Evolutionary conservation across 1,140 invertebrate species (phyloP).

Genomic region (Pararge aegeria): DNA sequence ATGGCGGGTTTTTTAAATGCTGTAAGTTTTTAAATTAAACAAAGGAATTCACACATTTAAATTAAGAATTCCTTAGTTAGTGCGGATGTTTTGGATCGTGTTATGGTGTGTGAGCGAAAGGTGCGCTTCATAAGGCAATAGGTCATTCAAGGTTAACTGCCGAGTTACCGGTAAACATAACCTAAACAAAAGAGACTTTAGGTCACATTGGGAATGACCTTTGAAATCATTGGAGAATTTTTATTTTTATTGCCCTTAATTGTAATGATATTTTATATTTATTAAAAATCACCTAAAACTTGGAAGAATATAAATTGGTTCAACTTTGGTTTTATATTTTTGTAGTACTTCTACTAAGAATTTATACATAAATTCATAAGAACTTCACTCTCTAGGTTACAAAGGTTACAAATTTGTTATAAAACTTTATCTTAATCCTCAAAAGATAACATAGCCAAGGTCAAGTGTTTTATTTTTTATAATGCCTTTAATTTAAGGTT

Average conservation of each 20-base stretch:
- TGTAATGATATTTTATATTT: too few relatives aligned
- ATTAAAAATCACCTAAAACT: too few relatives aligned
- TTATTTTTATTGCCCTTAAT: slow-evolving; percentile 13
- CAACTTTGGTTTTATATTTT: too few relatives aligned
- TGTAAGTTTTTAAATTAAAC: slow-evolving; percentile 30
- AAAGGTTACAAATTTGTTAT: too few relatives aligned
- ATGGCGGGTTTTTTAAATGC: slow-evolving; percentile 62
- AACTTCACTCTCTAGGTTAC: too few relatives aligned
- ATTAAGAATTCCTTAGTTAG: neutral
- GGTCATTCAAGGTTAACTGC: slow-evolving; percentile 75
- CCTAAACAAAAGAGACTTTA: slow-evolving; percentile 52
- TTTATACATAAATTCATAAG: too few relatives aligned
- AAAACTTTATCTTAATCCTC: too few relatives aligned
- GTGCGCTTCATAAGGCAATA: slow-evolving; percentile 32
- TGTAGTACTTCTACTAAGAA: too few relatives aligned
- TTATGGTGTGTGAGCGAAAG: slow-evolving; percentile 17
- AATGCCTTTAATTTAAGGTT: too few relatives aligned
- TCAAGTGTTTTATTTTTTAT: too few relatives aligned
- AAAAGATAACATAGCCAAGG: neutral
- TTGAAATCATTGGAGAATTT: slow-evolving; percentile 34
- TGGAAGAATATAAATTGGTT: too few relatives aligned
- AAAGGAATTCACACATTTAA: neutral
- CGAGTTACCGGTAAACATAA: slow-evolving; percentile 67
- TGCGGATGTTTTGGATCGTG: slow-evolving; percentile 7
- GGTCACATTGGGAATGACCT: slow-evolving; percentile 71